Conservation (phyloP, 2,888 invertebrate species). For the Artemia sinica region DNA sequence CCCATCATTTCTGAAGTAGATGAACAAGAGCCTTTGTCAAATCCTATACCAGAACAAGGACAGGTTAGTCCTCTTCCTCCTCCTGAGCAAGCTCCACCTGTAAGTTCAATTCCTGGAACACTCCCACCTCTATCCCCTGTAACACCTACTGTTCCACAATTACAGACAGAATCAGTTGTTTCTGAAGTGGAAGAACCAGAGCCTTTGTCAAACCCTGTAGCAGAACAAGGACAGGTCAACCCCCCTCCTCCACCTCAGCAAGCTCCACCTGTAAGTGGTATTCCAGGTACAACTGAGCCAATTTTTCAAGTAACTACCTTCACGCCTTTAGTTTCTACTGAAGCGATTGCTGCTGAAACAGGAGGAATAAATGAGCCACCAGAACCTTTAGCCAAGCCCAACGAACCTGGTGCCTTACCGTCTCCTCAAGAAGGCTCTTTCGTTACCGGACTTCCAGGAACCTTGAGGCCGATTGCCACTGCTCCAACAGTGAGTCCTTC, state of each 20-base stretch:
- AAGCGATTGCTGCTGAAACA: background rate
- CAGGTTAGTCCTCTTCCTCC: background rate
- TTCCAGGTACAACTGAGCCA: conserved; percentile 7
- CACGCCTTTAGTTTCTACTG: background rate
- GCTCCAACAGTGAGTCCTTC: background rate
- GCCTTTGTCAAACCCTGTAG: background rate
- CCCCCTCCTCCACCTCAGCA: background rate
- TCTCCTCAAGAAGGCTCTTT: background rate
- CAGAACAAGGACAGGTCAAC: background rate
- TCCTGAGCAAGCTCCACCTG: background rate
- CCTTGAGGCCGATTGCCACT: background rate
- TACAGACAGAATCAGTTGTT: background rate
- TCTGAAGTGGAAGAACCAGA: background rate
- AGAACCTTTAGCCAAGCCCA: background rate
- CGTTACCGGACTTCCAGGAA: conserved; percentile 9
- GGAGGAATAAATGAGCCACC: background rate
- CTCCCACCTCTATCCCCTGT: background rate
- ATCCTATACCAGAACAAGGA: background rate
- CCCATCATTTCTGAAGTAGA: background rate
- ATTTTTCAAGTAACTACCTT: background rate
- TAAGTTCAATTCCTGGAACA: background rate
- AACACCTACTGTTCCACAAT: background rate
- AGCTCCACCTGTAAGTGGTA: background rate
- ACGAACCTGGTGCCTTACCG: background rate
- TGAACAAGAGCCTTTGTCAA: background rate